These are phyloP conservation scores for Onychomys torridus DNA, from an alignment of 2,797 vertebrate species.

Conservation along the genomic window DNA sequence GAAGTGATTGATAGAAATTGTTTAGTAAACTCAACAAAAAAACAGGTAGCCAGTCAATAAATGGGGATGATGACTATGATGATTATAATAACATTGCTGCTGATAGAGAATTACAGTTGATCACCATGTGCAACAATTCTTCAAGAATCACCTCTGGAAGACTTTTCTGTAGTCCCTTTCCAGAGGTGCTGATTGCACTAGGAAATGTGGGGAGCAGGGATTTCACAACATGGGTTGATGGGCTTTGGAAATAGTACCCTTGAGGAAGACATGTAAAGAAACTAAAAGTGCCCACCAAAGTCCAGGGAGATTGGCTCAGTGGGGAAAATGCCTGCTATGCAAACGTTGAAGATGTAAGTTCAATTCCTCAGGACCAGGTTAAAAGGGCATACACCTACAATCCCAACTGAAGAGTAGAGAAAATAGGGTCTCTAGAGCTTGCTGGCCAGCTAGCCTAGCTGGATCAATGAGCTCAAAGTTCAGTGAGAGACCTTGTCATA, in stretches of 20 bases:
- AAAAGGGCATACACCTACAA: background rate
- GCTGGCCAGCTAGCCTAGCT: background rate
- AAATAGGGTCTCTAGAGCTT: too few relatives aligned
- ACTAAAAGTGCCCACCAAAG: background rate
- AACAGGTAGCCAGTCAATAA: background rate
- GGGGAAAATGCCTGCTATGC: background rate
- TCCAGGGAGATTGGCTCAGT: background rate
- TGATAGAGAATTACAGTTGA: background rate
- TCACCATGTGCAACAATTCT: background rate
- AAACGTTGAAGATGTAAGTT: background rate
- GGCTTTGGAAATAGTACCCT: background rate
- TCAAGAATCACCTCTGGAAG: background rate
- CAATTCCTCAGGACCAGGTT: background rate
- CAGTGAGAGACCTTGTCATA: background rate
- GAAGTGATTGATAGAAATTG: background rate
- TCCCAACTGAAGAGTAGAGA: background rate
- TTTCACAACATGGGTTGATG: background rate
- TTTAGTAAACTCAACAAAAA: background rate
- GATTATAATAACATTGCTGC: background rate
- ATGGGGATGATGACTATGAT: too few relatives aligned
- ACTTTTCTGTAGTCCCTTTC: background rate
- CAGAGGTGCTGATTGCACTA: background rate
- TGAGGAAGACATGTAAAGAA: slow-evolving; percentile 22
- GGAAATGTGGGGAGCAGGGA: background rate
- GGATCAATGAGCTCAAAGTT: background rate